Conservation (phyloP, 53 echinoderm and acorn worm genomes). For the Stichopus horrens region DNA sequence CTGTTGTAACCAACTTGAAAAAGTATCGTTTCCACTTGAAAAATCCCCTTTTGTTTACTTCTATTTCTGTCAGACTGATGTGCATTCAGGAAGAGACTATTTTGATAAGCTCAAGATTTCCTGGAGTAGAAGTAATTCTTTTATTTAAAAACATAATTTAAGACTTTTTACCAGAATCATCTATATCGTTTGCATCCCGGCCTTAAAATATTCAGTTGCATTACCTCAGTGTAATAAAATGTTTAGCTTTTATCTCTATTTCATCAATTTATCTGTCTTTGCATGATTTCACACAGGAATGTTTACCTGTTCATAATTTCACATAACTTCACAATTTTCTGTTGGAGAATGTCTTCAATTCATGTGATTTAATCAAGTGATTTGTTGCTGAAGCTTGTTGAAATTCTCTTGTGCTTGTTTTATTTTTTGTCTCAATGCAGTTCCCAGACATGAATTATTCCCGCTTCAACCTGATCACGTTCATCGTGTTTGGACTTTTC, state of each 20-base stretch:
- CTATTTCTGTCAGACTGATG: too few species aligned
- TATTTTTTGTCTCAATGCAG: slow-evolving; percentile 22
- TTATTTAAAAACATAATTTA: too few species aligned
- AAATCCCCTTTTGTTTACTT: too few species aligned
- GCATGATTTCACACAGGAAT: neutral
- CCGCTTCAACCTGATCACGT: slow-evolving; percentile 56
- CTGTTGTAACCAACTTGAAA: too few species aligned
- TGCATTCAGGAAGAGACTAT: too few species aligned
- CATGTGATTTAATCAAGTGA: neutral
- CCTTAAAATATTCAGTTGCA: too few species aligned
- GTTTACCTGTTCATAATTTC: neutral
- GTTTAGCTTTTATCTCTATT: neutral
- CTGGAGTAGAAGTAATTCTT: too few species aligned
- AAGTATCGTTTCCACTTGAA: too few species aligned
- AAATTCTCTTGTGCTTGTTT: neutral
- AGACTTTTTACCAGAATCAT: too few species aligned
- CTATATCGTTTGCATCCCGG: too few species aligned
- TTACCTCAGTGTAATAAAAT: neutral
- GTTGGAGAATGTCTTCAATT: neutral
- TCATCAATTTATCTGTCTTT: neutral
- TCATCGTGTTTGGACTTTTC: slow-evolving; percentile 63
- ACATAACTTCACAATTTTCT: neutral
- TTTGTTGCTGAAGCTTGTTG: neutral
- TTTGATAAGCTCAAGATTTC: too few species aligned
- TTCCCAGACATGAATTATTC: slow-evolving; percentile 51